Conservation (phyloP, 2,797 vertebrate species). For the Martes flavigula region DNA sequence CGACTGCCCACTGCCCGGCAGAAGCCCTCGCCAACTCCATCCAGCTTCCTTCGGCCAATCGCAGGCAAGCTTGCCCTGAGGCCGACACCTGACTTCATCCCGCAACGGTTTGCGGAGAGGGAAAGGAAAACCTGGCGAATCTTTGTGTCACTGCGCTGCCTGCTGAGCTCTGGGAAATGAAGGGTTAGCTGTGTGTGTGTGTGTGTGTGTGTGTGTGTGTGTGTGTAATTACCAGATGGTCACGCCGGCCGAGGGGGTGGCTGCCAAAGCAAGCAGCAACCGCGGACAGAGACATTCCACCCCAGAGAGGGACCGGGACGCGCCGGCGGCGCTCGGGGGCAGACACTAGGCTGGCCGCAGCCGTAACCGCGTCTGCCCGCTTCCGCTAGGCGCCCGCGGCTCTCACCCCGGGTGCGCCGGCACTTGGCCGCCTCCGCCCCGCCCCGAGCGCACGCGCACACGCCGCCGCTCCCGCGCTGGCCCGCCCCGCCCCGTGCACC, state of each 20-base stretch:
- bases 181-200: neutral
- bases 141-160: neutral
- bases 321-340: neutral
- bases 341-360: neutral
- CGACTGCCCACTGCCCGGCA: neutral
- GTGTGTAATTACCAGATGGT: conserved; percentile 52
- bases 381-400: neutral
- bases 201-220: neutral
- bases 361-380: neutral
- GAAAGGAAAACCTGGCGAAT: neutral
- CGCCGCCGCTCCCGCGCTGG: neutral
- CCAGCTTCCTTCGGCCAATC: neutral
- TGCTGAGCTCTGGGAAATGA: neutral
- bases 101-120: neutral
- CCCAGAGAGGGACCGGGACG: neutral
- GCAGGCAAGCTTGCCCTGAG: too few species aligned
- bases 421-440: neutral
- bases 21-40: neutral
- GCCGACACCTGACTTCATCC: neutral
- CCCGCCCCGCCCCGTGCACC: neutral
- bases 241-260: conserved; percentile 15
- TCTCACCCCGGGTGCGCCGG: neutral
- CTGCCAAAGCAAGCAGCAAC: conserved; percentile 23
- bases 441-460: neutral
- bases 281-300: neutral